A percentile compares a stretch with the other conserved stretches of the same genome.
Conservation (phyloP, 2,888 invertebrate genomes). For the Drosophila mimica region DNA sequence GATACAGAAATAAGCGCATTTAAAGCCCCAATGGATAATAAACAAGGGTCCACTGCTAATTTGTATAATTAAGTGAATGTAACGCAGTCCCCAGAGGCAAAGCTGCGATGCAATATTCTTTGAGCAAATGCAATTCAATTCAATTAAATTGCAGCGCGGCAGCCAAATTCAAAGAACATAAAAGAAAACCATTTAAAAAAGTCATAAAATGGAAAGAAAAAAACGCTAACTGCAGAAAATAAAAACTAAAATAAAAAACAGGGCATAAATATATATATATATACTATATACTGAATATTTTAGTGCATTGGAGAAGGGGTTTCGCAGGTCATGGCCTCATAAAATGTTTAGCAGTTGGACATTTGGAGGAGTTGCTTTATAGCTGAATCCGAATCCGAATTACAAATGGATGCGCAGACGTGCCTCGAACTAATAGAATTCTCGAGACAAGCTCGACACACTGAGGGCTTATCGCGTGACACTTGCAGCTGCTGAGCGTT, state of each 20-base stretch:
- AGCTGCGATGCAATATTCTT: conserved; percentile 41
- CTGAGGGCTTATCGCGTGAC: conserved; percentile 63
- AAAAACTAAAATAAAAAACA: not conserved
- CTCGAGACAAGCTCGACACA: conserved; percentile 1
- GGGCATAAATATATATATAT: not conserved
- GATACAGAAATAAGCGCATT: not conserved
- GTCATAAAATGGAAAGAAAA: conserved; percentile 35
- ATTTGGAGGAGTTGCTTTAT: conserved; percentile 36
- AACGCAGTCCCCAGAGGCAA: conserved; percentile 36
- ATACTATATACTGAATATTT: conserved; percentile 4
- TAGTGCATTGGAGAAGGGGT: not conserved
- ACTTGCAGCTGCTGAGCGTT: conserved; percentile 65
- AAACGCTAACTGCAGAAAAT: not conserved
- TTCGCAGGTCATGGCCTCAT: conserved; percentile 53
- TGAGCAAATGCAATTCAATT: conserved; percentile 66
- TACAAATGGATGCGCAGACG: conserved; percentile 15
- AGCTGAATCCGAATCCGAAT: conserved; percentile 16
- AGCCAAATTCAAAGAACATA: conserved; percentile 40
- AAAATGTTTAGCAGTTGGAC: conserved; percentile 42
- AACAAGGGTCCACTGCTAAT: conserved; percentile 15
- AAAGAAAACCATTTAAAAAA: conserved; percentile 49
- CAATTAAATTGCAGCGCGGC: conserved; percentile 70
- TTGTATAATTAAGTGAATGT: conserved; percentile 50
- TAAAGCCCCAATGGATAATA: conserved; percentile 16
- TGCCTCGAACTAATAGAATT: conserved; percentile 36